phyloP scores from a whole-genome alignment of 2,888 invertebrate genomes.

The Eristalis pertinax region DNA sequence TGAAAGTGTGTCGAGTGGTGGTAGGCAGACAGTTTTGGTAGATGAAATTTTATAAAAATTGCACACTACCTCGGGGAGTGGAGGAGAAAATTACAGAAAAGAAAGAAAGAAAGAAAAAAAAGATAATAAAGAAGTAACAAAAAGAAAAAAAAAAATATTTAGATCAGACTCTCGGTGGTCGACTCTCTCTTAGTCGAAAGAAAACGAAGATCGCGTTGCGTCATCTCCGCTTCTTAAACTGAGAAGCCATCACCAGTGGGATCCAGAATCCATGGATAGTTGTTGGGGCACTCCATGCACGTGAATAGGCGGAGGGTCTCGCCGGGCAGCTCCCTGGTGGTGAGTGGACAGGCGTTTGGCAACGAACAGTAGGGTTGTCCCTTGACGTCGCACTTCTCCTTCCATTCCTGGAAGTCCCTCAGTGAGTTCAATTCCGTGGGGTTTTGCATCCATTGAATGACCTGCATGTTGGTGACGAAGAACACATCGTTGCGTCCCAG shows the following conservation, averaged over 20 bases:
- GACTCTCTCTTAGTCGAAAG: constrained; percentile 75
- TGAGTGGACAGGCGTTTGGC: constrained; percentile 94
- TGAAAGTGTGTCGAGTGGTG: constrained; percentile 30
- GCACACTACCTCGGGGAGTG: constrained; percentile 46
- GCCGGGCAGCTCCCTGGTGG: constrained; percentile 94
- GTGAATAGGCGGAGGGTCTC: constrained; percentile 96
- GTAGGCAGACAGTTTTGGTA: constrained; percentile 29
- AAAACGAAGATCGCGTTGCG: constrained; percentile 36
- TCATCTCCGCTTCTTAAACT: constrained; percentile 82
- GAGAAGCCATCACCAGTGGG: constrained; percentile 97
- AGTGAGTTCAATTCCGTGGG: constrained; percentile 93
- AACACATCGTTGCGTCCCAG: constrained; percentile 93
- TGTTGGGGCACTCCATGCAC: constrained; percentile 97
- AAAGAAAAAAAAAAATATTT: constrained; percentile 51
- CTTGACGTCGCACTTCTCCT: constrained; percentile 96
- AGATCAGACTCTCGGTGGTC: constrained; percentile 82
- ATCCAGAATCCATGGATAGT: constrained; percentile 97
- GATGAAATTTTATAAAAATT: constrained; percentile 66
- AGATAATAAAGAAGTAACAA: constrained; percentile 39
- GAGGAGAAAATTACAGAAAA: background rate
- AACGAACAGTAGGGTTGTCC: constrained; percentile 96
- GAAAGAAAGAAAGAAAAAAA: constrained; percentile 17
- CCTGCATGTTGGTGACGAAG: constrained; percentile 94
- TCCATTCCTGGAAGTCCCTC: constrained; percentile 96
- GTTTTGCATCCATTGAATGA: constrained; percentile 98